Evolutionary conservation across 2,888 invertebrate genomes (phyloP), one percentile per base, ranked within the genome.

Genomic region (Caenorhabditis sp.): DNA sequence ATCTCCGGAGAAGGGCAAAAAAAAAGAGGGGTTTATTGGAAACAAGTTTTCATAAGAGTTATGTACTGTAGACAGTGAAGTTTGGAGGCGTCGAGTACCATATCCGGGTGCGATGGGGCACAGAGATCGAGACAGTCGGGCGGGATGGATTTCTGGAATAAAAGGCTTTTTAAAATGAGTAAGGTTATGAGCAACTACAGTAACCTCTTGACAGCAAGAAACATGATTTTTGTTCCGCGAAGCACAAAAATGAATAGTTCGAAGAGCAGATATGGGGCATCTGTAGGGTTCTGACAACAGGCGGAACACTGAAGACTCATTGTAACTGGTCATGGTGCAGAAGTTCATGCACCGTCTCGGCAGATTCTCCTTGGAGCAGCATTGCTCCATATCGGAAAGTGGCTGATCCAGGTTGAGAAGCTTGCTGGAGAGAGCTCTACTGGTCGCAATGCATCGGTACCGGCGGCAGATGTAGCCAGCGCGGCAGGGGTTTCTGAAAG

Each of bases 21-120:
- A 35, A 55, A 37, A 56, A 37, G n/a, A 24, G 50, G 47, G 35
- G 56, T 69, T 69, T 32, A 32, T 32, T 4, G 32, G 32, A 72
- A 72, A 32, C 76, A 76, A 28, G 50, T 20, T 51, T 67, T 67
- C 61, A 67, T 76, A 13, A 53, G n/a, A 1, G 74, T 40, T 13
- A 74, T 51, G 35, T 74, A 74, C 28, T 65, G 65, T 15, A 74
- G 32, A 26, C 74, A 74, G 51, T 74, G 74, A 24, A 74, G 74
- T 51, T 74, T 74, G 6, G 74, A 51, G 26, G 40, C 65, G 22
- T 65, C 60, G 20, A 72, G 22, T 28, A 26, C 28, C 28, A 32
- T 51, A 1, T 9, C 24, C 6, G 58, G 22, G 4, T 50, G 15
- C 6, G 58, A 58, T 1, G 74, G 65, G 11, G 37, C 32, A 20